Evolutionary conservation across 2,797 vertebrate genomes (phyloP).

Genomic region (Schizothorax lantsangensis): DNA sequence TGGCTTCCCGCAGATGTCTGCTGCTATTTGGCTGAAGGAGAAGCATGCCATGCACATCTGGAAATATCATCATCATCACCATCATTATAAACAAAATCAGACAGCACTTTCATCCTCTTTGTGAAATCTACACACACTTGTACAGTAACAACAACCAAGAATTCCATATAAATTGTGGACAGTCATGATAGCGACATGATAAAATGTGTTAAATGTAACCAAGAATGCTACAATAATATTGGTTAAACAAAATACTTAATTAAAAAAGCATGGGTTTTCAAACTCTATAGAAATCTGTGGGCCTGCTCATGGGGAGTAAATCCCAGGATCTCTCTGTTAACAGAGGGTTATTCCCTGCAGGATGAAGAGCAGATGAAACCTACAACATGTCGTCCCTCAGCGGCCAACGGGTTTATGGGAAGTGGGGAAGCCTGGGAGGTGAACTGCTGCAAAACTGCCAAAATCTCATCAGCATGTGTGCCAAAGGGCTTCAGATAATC

Average conservation of each 20-base stretch:
- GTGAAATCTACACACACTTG: conserved; percentile 6
- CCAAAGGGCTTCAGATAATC: conserved; percentile 58
- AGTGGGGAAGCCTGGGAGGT: conserved; percentile 2
- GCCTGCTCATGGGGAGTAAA: background rate
- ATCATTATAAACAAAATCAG: conserved; percentile 32
- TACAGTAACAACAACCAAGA: conserved; percentile 6
- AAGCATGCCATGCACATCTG: conserved; percentile 49
- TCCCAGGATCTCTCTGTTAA: background rate
- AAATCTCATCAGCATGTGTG: conserved; percentile 34
- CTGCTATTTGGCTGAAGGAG: conserved; percentile 25
- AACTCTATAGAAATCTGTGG: background rate
- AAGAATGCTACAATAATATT: background rate
- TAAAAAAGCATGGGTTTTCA: background rate
- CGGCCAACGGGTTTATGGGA: conserved; percentile 5
- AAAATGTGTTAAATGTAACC: background rate
- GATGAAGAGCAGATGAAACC: conserved; percentile 18
- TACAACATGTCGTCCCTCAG: conserved; percentile 22
- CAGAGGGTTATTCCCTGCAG: conserved; percentile 1
- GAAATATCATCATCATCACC: conserved; percentile 50
- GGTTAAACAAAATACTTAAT: background rate
- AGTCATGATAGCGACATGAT: background rate
- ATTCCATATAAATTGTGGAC: conserved; percentile 1
- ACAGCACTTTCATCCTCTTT: conserved; percentile 1
- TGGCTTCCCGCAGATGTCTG: conserved; percentile 46
- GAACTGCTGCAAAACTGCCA: conserved; percentile 55